Evolutionary conservation across 1,140 invertebrate genomes (phyloP), one percentile per base, ranked within the genome.

Genomic region (Zaprionus kolodkinae): DNA sequence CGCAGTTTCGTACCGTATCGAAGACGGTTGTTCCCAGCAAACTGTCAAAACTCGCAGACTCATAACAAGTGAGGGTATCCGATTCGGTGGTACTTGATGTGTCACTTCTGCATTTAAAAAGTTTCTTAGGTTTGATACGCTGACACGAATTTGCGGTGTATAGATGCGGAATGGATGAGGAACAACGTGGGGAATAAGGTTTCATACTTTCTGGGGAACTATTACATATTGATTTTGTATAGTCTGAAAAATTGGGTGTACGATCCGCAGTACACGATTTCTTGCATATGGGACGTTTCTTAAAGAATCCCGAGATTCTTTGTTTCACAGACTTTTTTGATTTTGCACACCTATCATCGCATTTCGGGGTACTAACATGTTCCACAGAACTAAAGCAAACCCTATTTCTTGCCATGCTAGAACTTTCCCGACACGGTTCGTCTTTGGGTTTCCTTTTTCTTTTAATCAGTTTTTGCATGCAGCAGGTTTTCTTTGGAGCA

Each of bases 221-320:
- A 10, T 50, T 50, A 25, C 3, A 5, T 12, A 21, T 50, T 10
- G 45, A 48, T 0, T 40, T 40, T 36, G 54, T 48, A 40, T 72
- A 72, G 3, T 57, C 33, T 6, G 69, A n/a, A n/a, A n/a, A n/a
- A n/a, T n/a, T 21, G 21, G 21, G 21, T 21, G 1, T 21, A 1
- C 2, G 1, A 21, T 21, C 21, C 21, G 2, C 21, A 30, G 27
- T 5, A 30, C 27, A 30, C 27, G 6, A 30, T 30, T 30, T 30
- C 6, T 30, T 30, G 27, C 27, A 6, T 6, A 30, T 6, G 3
- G 3, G 3, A 30, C 27, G 27, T 30, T 30, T 30, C 12, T 59
- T 85, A 2, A 81, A 43, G 10, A 72, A 67, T 0, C 56, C 56
- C 1, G 77, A 72, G 3, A 84, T 60, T 17, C 57, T 68, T 3